These are phyloP conservation scores for Apotomis capreana DNA, from an alignment of 2,888 invertebrate genomes.

Conservation along the genomic window DNA sequence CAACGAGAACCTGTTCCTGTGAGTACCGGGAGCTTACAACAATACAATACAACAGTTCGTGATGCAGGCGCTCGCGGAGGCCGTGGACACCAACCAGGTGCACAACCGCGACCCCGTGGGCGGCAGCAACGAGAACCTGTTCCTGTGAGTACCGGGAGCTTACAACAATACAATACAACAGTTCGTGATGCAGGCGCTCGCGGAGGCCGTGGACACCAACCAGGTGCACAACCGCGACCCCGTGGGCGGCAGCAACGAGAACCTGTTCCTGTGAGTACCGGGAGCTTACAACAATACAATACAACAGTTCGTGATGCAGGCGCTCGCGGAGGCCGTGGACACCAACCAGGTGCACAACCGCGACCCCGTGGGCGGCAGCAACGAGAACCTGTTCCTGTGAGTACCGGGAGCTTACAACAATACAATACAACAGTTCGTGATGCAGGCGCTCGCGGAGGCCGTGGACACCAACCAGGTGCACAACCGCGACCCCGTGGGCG, in stretches of 20 bases:
- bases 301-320: slow-evolving; percentile 92
- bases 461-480: slow-evolving; percentile 98
- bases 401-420: no score
- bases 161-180: no score
- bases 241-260: slow-evolving; percentile 98
- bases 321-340: slow-evolving; percentile 31
- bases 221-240: slow-evolving; percentile 92
- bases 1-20: slow-evolving; percentile 94
- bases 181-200: slow-evolving; percentile 75
- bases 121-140: slow-evolving; percentile 97
- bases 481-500: slow-evolving; percentile 98
- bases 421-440: no score
- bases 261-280: slow-evolving; percentile 86
- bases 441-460: slow-evolving; percentile 96
- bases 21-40: background rate
- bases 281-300: no score
- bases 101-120: slow-evolving; percentile 99
- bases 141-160: slow-evolving; percentile 95
- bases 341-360: slow-evolving; percentile 97
- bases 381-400: slow-evolving; percentile 93
- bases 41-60: no score
- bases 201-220: no score
- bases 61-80: slow-evolving; percentile 96
- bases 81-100: slow-evolving; percentile 96
- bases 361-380: slow-evolving; percentile 98